These are phyloP conservation scores for Cossypha caffra DNA, from an alignment of 2,797 vertebrate species.

Conservation along the genomic window DNA sequence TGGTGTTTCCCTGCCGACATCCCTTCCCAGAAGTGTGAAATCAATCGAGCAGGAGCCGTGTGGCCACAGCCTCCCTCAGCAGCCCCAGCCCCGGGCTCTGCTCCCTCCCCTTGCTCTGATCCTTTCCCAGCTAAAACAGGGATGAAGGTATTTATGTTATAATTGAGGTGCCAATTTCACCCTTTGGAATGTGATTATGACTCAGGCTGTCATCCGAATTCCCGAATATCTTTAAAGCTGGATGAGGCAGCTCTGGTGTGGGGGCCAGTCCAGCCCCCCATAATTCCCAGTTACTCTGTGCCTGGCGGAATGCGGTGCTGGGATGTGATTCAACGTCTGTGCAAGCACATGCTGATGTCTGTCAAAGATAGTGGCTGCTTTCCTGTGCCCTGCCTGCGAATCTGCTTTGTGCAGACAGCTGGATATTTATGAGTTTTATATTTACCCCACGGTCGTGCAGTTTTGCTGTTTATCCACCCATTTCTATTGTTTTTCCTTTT, in stretches of 20 bases:
- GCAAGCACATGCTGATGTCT: slow-evolving; percentile 77
- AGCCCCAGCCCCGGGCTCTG: background rate
- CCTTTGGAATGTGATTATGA: background rate
- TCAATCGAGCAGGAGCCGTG: background rate
- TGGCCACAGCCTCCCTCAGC: background rate
- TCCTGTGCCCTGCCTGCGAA: background rate
- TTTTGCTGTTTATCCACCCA: background rate
- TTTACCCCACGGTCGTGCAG: slow-evolving; percentile 43
- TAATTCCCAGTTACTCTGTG: background rate
- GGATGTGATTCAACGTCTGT: slow-evolving; percentile 8
- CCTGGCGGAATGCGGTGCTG: background rate
- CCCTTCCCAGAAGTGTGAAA: slow-evolving; percentile 44
- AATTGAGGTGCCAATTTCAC: background rate
- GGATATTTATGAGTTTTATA: slow-evolving; percentile 81
- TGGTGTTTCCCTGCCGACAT: background rate
- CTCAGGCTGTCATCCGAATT: background rate
- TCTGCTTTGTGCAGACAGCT: slow-evolving; percentile 78
- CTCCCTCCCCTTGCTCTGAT: background rate
- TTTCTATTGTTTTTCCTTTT: background rate
- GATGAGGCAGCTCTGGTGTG: accelerated
- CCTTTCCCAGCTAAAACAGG: accelerated
- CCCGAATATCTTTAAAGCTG: background rate
- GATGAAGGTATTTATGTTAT: background rate
- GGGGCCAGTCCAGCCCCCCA: background rate
- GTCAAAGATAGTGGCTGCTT: slow-evolving; percentile 65